Evolutionary conservation across 2,797 vertebrate species (phyloP), one percentile per base, ranked within the genome.

Genomic region (Anabacerthia variegaticeps): DNA sequence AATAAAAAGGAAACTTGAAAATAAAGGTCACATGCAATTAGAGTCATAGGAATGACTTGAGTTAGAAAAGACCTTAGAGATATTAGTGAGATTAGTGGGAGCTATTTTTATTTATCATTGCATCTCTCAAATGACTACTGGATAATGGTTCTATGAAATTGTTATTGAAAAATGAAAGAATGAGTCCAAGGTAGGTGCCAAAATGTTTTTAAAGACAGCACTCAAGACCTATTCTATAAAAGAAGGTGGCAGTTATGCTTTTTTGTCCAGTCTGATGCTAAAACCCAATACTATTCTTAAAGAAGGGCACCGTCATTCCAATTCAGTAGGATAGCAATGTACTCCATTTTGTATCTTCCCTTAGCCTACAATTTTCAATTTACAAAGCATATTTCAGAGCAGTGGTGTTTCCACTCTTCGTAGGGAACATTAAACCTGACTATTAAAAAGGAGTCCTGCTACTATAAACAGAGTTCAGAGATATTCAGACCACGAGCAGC

Each of bases 31-130:
- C 21, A 51, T 37, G 44, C 49, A 96, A 92, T 83, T 80, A 78
- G 10, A 58, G 32, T 78, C 34, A n/a, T 66, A 78, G 15, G 13
- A 59, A 72, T 24, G 1, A 21, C 34, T 90, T 72, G 34, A 16
- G 34, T 41, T 72, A 52, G 46, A 85, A 73, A 34, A 59, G 46
- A 21, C 39, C 32, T 66, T 7, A 32, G 34, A 66, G 66, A 66
- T 66, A 72, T 32, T 54, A 83, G 34, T 56, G 30, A 90, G 68
- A 93, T 71, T 62, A 52, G 44, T 39, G 36, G 30, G 18, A 61
- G 49, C 67, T 97, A 83, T 91, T 97, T 97, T 97, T 96, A 83
- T 84, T 95, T 96, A 89, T 88, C 22, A 54, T 90, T 91, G n/a
- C 66, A 67, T 88, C 36, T 95, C 78, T 95, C 44, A 94, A 89